A percentile compares a stretch with the other conserved stretches of the same genome.
Evolutionary conservation across 2,797 vertebrate species (phyloP).

Genomic region (Protonibea diacanthus): DNA sequence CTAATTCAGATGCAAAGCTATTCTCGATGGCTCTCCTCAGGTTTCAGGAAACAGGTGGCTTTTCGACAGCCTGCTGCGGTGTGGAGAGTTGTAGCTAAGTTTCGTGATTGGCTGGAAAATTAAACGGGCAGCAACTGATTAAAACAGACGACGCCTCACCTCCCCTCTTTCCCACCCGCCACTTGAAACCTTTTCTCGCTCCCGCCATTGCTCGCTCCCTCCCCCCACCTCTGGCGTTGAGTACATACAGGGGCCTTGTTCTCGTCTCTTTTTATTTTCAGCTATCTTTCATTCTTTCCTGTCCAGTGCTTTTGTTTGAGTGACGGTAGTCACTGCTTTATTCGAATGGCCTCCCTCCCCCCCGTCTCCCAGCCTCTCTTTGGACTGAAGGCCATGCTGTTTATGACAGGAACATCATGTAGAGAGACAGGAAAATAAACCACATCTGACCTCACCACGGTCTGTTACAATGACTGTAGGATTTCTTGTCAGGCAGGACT

Average conservation of each 20-base stretch:
- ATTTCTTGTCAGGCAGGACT: constrained; percentile 15
- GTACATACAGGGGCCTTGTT: constrained; percentile 77
- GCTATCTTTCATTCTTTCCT: constrained; percentile 64
- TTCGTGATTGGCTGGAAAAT: constrained; percentile 52
- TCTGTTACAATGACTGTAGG: constrained; percentile 33
- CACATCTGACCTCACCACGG: constrained; percentile 45
- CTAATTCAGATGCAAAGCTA: constrained; percentile 40
- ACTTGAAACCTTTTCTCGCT: constrained; percentile 57
- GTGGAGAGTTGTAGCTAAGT: constrained; percentile 12
- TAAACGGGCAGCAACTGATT: constrained; percentile 68
- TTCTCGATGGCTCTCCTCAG: constrained; percentile 20
- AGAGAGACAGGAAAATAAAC: constrained; percentile 59
- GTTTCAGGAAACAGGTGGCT: constrained; percentile 64
- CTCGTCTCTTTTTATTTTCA: constrained; percentile 64
- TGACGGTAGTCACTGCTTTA: constrained; percentile 70
- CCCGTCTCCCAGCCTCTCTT: constrained; percentile 23
- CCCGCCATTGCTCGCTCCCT: constrained; percentile 62
- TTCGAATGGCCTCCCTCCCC: constrained; percentile 56
- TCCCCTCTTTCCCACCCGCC: constrained; percentile 53
- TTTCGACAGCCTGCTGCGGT: constrained; percentile 35
- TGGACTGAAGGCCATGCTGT: constrained; percentile 77
- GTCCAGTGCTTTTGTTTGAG: constrained; percentile 80
- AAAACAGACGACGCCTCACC: constrained; percentile 58
- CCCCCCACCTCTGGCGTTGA: constrained; percentile 63
- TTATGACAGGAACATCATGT: constrained; percentile 73